Evolutionary conservation across 2,113 vertebrate genomes (phyloP).

Genomic region (Erythrolamprus reginae): DNA sequence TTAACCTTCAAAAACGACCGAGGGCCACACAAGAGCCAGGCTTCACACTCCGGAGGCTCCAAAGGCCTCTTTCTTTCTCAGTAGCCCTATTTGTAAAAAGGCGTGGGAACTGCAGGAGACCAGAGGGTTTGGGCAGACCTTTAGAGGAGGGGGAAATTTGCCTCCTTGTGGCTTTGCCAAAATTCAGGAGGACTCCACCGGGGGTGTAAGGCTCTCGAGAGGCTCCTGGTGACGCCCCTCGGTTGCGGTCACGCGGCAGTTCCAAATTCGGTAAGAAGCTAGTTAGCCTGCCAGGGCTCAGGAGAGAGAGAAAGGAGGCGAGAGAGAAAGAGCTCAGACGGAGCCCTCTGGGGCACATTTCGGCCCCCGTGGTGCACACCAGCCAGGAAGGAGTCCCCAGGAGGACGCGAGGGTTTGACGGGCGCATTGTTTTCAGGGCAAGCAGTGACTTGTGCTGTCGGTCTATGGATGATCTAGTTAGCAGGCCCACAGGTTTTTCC

Average conservation of each 20-base stretch:
- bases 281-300: background rate
- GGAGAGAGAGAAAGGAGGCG: background rate
- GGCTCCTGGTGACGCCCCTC: background rate
- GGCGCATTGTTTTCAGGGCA: constrained; percentile 41
- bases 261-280: background rate
- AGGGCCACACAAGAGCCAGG: background rate
- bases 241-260: background rate
- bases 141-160: background rate
- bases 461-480: constrained; percentile 53
- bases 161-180: background rate
- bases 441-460: constrained; percentile 63
- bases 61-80: background rate
- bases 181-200: background rate
- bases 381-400: background rate
- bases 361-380: background rate
- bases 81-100: too few relatives aligned
- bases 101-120: too few relatives aligned
- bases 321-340: background rate
- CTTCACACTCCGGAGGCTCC: background rate
- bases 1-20: too few relatives aligned
- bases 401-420: constrained; percentile 21
- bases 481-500: constrained; percentile 52
- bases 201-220: too few relatives aligned
- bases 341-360: background rate
- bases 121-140: too few relatives aligned